Evolutionary conservation across 2,113 vertebrate species (phyloP).

Genomic region (Proterorhinus semilunaris): DNA sequence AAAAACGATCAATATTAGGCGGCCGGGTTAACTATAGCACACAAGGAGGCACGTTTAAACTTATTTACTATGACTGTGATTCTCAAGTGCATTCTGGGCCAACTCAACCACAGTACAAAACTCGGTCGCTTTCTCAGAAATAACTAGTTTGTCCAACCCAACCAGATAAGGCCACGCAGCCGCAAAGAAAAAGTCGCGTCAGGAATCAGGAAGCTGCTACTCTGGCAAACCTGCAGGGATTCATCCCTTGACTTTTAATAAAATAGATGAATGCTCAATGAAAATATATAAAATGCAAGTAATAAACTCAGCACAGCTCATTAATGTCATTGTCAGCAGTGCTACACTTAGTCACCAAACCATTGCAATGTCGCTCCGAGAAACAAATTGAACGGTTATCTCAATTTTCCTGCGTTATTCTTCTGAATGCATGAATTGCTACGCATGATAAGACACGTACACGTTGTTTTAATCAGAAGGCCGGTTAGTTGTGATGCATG

Average conservation of each 20-base stretch:
- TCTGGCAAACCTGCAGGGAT: constrained; percentile 27
- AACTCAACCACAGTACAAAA: too few relatives aligned
- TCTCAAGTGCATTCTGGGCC: not conserved
- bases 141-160: constrained; percentile 43
- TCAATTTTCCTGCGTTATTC: not conserved
- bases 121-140: not conserved
- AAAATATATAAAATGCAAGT: not conserved
- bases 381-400: not conserved
- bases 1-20: constrained; percentile 12
- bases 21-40: too few relatives aligned
- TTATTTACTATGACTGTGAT: not conserved
- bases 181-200: constrained; percentile 30
- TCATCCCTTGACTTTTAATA: not conserved
- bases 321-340: not conserved
- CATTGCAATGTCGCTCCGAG: not conserved
- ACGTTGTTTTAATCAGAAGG: not conserved
- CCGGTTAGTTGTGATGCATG: constrained; percentile 27
- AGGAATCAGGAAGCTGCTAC: constrained; percentile 58
- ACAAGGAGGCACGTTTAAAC: not conserved
- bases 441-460: rapidly evolving
- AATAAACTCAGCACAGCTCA: not conserved
- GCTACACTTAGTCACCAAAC: not conserved
- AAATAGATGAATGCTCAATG: not conserved
- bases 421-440: not conserved
- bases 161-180: constrained; percentile 70